phyloP scores from a whole-genome alignment of 2,888 invertebrate species.

The Athrips mouffetella region DNA sequence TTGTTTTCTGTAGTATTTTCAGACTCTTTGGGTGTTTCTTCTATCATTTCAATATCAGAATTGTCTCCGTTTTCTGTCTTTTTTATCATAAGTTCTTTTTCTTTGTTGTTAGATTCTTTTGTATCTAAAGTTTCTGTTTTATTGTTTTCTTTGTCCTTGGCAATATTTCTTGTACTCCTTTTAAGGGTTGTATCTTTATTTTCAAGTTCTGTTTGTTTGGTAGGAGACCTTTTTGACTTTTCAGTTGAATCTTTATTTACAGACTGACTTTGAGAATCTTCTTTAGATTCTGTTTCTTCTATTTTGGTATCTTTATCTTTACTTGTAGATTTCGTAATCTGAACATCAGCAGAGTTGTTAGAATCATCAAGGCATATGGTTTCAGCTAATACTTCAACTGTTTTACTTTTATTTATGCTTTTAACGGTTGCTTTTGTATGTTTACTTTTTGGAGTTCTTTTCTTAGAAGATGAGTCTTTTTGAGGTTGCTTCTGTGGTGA shows the following conservation, averaged over 20 bases:
- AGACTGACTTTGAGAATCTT: not conserved
- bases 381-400: slow-evolving; percentile 13
- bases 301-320: slow-evolving; percentile 5
- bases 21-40: not conserved
- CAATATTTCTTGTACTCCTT: not conserved
- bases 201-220: not conserved
- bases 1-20: not conserved
- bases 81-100: not conserved
- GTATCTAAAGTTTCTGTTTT: not conserved
- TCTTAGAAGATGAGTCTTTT: not conserved
- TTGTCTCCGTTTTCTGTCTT: not conserved
- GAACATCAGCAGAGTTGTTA: slow-evolving; percentile 20
- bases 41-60: no score
- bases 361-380: slow-evolving; percentile 27
- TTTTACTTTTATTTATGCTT: not conserved
- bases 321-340: slow-evolving; percentile 15
- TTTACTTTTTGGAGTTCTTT: not conserved
- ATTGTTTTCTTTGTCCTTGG: not conserved
- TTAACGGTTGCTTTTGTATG: not conserved
- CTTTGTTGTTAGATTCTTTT: not conserved
- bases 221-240: no score
- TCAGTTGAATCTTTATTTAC: not conserved
- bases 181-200: not conserved
- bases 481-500: not conserved
- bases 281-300: not conserved